Evolutionary conservation across 2,797 vertebrate genomes (phyloP).

Genomic region (Bovichtus diacanthus): DNA sequence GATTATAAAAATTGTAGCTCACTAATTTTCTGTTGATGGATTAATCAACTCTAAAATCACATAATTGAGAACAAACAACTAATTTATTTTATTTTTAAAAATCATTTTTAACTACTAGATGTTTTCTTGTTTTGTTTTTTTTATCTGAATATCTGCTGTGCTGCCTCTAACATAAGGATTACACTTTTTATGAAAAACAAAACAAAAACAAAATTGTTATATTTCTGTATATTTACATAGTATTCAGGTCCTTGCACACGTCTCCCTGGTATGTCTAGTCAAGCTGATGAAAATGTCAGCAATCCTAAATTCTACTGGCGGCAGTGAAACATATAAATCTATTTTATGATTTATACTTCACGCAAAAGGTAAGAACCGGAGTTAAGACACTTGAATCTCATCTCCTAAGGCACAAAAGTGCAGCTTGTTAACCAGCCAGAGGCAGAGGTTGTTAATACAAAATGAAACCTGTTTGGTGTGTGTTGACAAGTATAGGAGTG

Average conservation of each 20-base stretch:
- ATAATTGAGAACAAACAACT: not conserved
- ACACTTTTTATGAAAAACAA: not conserved
- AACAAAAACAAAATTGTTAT: too few relatives aligned
- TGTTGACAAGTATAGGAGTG: conserved; percentile 40
- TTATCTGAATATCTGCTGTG: not conserved
- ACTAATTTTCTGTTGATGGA: not conserved
- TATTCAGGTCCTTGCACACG: not conserved
- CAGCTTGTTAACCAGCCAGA: conserved; percentile 5
- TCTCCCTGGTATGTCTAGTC: conserved; percentile 22
- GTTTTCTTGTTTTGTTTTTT: too few relatives aligned
- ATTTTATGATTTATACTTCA: not conserved
- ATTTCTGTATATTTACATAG: conserved; percentile 11
- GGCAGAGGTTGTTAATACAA: conserved; percentile 6
- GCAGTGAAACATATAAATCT: not conserved
- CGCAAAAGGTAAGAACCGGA: not conserved
- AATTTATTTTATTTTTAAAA: too few relatives aligned
- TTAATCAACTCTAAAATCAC: not conserved
- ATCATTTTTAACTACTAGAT: too few relatives aligned
- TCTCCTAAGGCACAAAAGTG: conserved; percentile 1
- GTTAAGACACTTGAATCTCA: not conserved
- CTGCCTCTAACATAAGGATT: not conserved
- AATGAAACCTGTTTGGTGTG: conserved; percentile 65
- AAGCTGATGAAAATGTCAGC: not conserved
- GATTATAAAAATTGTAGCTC: not conserved
- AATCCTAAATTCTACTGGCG: not conserved